Evolutionary conservation across 2,113 vertebrate genomes (phyloP).

Genomic region (Gavia stellata): DNA sequence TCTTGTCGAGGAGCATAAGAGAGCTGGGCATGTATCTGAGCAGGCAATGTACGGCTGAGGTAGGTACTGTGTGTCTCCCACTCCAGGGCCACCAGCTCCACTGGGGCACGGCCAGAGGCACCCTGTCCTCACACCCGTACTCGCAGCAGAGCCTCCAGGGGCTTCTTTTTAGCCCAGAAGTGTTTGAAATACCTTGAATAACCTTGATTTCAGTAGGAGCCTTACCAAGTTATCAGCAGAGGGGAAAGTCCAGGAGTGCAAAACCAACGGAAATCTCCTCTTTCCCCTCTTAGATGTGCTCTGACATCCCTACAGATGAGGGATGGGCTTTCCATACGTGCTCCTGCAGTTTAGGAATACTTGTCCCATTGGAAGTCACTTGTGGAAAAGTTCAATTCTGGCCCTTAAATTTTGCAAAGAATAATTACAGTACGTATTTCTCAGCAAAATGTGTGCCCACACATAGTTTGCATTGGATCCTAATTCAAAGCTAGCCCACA

Average conservation of each 20-base stretch:
- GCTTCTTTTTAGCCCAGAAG: not conserved
- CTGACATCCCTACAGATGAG: not conserved
- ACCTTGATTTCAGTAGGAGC: not conserved
- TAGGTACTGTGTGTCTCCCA: not conserved
- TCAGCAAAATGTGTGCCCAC: not conserved
- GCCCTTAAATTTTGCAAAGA: not conserved
- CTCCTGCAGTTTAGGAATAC: not conserved
- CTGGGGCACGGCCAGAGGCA: not conserved
- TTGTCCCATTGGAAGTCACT: not conserved
- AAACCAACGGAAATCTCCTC: not conserved
- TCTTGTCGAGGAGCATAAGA: not conserved
- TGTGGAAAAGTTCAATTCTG: not conserved
- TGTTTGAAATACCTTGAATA: not conserved
- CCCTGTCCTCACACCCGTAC: fast-evolving
- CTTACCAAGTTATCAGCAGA: not conserved
- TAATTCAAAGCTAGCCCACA: not conserved
- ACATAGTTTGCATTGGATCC: not conserved
- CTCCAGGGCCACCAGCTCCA: not conserved
- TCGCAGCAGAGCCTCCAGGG: not conserved
- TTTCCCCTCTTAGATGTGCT: not conserved
- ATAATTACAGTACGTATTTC: not conserved
- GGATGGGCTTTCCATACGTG: not conserved
- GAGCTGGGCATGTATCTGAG: not conserved
- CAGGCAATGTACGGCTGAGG: fast-evolving
- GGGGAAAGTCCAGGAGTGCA: not conserved